phyloP scores from a whole-genome alignment of 2,888 invertebrate species.

The Agrotis clavis region DNA sequence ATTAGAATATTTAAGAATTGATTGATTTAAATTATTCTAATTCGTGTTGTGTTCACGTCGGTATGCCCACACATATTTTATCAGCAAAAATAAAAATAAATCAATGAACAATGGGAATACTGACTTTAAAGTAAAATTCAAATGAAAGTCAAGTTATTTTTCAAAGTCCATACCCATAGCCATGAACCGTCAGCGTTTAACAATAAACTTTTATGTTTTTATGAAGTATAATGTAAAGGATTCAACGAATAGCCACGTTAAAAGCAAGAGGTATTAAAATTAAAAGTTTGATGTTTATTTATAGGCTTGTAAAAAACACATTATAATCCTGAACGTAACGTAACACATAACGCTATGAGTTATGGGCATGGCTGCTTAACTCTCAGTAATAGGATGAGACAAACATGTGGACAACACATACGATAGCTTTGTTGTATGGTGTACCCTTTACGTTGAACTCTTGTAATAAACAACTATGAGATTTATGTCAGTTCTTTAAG shows the following conservation, averaged over 20 bases:
- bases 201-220: constrained; percentile 16
- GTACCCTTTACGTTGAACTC: constrained; percentile 57
- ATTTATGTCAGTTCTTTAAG: constrained; percentile 34
- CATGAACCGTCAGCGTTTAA: neutral
- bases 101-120: too few relatives aligned
- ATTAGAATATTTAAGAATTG: constrained; percentile 36
- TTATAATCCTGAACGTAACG: constrained; percentile 43
- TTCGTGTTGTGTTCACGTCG: constrained; percentile 5
- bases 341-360: constrained; percentile 60
- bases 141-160: too few relatives aligned
- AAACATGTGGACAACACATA: constrained; percentile 66
- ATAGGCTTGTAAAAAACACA: constrained; percentile 46
- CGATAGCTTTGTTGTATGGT: constrained; percentile 54
- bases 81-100: neutral
- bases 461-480: constrained; percentile 46
- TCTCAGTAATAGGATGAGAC: constrained; percentile 64
- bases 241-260: constrained; percentile 1
- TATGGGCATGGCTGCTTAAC: constrained; percentile 61
- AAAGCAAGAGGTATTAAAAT: constrained; percentile 33
- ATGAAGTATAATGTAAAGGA: constrained; percentile 1
- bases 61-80: neutral
- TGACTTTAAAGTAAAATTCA: too few relatives aligned
- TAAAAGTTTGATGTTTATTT: constrained; percentile 53
- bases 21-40: constrained; percentile 23
- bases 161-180: too few relatives aligned